Evolutionary conservation across 2,113 vertebrate species (phyloP), one percentile per base, ranked within the genome.

Genomic region (Phoxinus phoxinus): DNA sequence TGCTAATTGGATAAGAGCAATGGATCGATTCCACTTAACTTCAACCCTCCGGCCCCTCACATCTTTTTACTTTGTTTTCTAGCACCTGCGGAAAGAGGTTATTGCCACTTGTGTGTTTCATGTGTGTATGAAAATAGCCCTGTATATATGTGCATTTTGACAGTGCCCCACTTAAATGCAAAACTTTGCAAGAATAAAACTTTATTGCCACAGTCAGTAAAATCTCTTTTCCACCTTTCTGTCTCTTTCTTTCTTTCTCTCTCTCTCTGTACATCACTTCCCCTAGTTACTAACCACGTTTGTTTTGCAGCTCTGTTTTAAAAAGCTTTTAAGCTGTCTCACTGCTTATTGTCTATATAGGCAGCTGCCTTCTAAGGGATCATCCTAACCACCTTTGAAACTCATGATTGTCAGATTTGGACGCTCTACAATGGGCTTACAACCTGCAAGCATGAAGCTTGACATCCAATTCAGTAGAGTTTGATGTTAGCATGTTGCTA

Each of bases 1-100:
- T 91, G 92, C 91, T 95, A 95, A 95, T 95, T 94, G 91, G 93
- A 94, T 94, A 90, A 87, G 90, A 88, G 85, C 51, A 83, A 72
- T 41, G 44, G 91, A 94, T 95, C 92, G 86, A 93, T 95, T 94
- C 92, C 69, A 80, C 67, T 87, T 87, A 83, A 75, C 56, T 76
- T 44, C 48, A 81, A 11, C 19, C 46, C 59, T 27, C 25, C 1
- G 5, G 25, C 44, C 63, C 41, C 17, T 23, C 59, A 81, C 41
- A 23, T 78, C 21, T 53, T 67, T 88, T 51, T 15, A 41, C 67
- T 61, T 72, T 82, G 9, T 44, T 48, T 76, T 69, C 30, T 2
- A 80, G 35, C 75, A 65, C 78, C 63, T 53, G 78, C 48, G 7
- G 37, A 84, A 81, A 81, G 32, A 37, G 23, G 32, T 63, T 84